Evolutionary conservation across 2,888 invertebrate species (phyloP), one percentile per base, ranked within the genome.

Genomic region (Hemithea aestivaria): DNA sequence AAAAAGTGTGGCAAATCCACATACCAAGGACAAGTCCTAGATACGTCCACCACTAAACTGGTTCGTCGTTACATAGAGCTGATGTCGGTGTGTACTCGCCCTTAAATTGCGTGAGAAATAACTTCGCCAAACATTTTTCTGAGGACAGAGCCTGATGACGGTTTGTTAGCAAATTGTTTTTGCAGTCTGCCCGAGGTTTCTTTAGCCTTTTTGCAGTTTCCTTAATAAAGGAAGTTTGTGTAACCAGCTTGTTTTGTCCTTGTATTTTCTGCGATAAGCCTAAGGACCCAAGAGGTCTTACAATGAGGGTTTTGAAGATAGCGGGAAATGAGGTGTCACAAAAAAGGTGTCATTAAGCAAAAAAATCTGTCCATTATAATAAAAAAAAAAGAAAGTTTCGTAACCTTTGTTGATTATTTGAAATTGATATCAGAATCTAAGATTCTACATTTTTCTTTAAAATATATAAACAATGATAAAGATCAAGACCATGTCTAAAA

Each of bases 91-190:
- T 62, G 57, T 55, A 58, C 47, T 52, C 45, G 44, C 55, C 60
- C 55, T 61, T 60, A 58, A 61, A 68, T 65, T 64, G 67, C 53
- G 55, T 63, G 54, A 45, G 53, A 56, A 59, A 58, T 53, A 51
- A 55, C 53, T 59, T 51, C 45, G 23, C 33, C 33, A 37, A 49
- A 45, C 39, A 45, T 52, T 49, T 47, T 49, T 48, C 39, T 37
- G 43, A 40, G 43, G 31, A 40, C 31, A 35, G 35, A 30, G 45
- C 28, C 36, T 56, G 62, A 59, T 64, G 66, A 58, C 54, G 56
- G 48, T 57, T 48, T 32, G 41, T 36, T 41, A 36, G 28, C 32
- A 41, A 41, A 35, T 41, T 36, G 32, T 36, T 41, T 36, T 36
- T 27, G 40, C 20, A 31, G 23, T 35, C 16, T 27, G 10, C 27